Percentiles rank a stretch among this genome's conserved stretches.
Conservation (phyloP, 2,888 invertebrate species). For the Xylocampa areola region DNA sequence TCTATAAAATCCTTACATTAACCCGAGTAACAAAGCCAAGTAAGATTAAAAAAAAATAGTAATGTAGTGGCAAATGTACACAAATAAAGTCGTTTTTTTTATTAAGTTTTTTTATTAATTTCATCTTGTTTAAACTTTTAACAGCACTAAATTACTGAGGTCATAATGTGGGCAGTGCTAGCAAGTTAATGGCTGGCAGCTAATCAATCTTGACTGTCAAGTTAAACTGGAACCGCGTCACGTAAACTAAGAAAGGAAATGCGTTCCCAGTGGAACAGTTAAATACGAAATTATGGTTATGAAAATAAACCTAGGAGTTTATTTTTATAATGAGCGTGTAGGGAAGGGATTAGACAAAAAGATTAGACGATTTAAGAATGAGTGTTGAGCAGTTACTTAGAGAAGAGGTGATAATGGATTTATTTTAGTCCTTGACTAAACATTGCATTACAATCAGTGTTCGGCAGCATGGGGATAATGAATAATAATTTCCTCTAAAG, state of each 20-base stretch:
- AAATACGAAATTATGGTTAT: conserved; percentile 20
- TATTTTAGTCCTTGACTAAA: conserved; percentile 24
- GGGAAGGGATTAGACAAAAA: too few species aligned
- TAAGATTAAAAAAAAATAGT: too few species aligned
- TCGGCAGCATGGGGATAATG: not conserved
- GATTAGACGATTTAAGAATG: not conserved
- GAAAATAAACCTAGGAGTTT: conserved; percentile 3
- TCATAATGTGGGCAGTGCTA: conserved; percentile 18
- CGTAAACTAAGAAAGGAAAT: conserved; percentile 17
- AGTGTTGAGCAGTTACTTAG: conserved; percentile 3
- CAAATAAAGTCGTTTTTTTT: too few species aligned
- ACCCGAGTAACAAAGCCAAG: too few species aligned
- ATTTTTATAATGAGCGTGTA: too few species aligned
- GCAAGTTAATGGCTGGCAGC: conserved; percentile 37
- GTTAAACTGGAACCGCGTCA: conserved; percentile 36
- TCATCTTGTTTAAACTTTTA: too few species aligned
- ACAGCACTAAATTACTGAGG: conserved; percentile 13
- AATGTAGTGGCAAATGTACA: too few species aligned
- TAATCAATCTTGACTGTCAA: conserved; percentile 50
- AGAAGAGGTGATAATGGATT: conserved; percentile 30
- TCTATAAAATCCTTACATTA: too few species aligned
- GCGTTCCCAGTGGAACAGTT: conserved; percentile 21
- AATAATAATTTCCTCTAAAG: too few species aligned
- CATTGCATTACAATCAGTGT: conserved; percentile 21
- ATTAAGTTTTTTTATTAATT: too few species aligned